Evolutionary conservation across 2,113 vertebrate genomes (phyloP).

Genomic region (Pyrgilauda ruficollis): DNA sequence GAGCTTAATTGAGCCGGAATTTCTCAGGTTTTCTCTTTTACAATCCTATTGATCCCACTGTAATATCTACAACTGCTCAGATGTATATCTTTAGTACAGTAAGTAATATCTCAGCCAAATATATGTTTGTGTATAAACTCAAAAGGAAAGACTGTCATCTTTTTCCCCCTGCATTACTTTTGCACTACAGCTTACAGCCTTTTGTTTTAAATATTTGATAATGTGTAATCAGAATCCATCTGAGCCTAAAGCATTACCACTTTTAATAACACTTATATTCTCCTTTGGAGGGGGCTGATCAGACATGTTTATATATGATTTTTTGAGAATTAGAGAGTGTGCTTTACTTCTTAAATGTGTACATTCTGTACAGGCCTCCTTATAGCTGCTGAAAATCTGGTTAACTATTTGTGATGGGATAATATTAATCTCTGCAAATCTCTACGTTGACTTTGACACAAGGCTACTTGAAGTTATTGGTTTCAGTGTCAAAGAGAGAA

Average conservation of each 20-base stretch:
- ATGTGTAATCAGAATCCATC: background rate
- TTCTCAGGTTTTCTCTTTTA: background rate
- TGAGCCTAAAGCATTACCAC: background rate
- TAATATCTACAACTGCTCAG: background rate
- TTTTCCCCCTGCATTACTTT: background rate
- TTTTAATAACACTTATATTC: background rate
- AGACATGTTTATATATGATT: background rate
- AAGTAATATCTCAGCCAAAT: background rate
- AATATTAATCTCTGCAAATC: background rate
- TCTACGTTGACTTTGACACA: background rate
- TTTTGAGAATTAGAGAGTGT: background rate
- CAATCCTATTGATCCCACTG: background rate
- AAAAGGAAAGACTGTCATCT: background rate
- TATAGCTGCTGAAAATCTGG: background rate
- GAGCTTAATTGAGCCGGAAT: background rate
- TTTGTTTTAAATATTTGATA: background rate
- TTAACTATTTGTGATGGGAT: background rate
- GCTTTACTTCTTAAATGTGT: background rate
- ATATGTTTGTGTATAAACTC: background rate
- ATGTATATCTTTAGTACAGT: background rate
- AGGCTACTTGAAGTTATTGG: background rate
- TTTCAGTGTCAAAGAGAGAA: background rate
- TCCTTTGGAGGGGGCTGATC: background rate
- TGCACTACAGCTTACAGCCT: background rate
- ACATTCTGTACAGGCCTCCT: background rate